Conservation (phyloP, 1,140 invertebrate species). For the Penaeus japonicus region DNA sequence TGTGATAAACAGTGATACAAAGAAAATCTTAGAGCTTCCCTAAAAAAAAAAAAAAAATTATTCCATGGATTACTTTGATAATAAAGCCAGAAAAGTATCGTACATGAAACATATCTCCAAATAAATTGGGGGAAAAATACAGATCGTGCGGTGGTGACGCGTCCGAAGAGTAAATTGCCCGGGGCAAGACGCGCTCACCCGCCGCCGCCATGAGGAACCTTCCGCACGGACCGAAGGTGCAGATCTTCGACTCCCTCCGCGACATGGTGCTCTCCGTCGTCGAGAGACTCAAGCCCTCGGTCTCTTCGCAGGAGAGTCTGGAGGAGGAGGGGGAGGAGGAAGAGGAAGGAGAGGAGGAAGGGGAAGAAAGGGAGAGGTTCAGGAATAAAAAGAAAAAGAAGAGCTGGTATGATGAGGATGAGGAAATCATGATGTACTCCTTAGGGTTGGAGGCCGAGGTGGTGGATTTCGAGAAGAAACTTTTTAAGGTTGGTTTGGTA, state of each 20-base stretch:
- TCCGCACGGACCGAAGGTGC: neutral
- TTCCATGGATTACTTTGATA: no score
- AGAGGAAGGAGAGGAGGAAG: neutral
- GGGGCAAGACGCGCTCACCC: no score
- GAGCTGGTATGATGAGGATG: neutral
- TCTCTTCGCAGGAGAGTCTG: neutral
- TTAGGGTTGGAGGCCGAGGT: neutral
- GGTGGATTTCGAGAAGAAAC: neutral
- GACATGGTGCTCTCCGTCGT: constrained; percentile 29
- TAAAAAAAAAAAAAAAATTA: no score
- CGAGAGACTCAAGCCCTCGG: constrained; percentile 10
- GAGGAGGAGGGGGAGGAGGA: neutral
- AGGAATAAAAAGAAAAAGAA: neutral
- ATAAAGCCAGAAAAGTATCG: no score
- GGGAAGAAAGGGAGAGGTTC: neutral
- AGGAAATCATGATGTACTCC: neutral
- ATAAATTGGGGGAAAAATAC: neutral
- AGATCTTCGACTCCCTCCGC: constrained; percentile 14
- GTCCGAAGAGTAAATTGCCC: no score
- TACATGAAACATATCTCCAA: no score
- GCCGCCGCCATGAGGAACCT: neutral
- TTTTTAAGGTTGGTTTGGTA: no score
- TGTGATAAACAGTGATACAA: no score
- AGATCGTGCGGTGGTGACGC: neutral
- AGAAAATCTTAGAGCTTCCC: no score